A percentile compares a stretch with the other conserved stretches of the same genome.
Conservation (phyloP, 2,113 vertebrate species). For the Camelus bactrianus region DNA sequence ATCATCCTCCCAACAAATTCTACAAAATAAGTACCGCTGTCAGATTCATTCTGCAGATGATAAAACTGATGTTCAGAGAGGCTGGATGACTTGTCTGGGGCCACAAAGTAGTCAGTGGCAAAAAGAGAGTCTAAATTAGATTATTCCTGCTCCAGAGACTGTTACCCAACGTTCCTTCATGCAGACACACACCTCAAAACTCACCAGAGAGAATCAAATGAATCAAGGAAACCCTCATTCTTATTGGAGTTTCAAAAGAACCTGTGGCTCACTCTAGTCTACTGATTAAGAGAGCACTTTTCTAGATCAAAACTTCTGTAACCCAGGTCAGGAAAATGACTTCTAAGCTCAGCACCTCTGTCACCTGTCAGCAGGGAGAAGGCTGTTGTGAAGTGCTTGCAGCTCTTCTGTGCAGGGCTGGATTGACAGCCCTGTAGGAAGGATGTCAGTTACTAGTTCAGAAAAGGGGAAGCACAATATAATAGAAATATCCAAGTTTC, state of each 20-base stretch:
- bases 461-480: neutral
- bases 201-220: neutral
- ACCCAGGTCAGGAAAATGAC: slow-evolving; percentile 28
- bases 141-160: neutral
- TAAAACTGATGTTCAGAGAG: neutral
- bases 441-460: slow-evolving; percentile 64
- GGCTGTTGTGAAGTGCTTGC: neutral
- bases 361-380: slow-evolving; percentile 49
- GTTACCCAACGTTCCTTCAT: neutral
- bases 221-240: neutral
- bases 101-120: neutral
- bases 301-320: slow-evolving; percentile 51
- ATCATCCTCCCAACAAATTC: neutral
- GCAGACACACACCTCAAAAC: neutral
- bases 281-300: slow-evolving; percentile 2
- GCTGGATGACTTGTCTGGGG: neutral
- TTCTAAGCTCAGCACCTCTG: neutral
- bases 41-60: neutral
- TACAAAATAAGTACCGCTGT: neutral
- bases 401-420: neutral
- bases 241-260: neutral
- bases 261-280: neutral
- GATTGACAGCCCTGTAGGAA: slow-evolving; percentile 66
- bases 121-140: neutral
- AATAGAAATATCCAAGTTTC: slow-evolving; percentile 24